A percentile compares a stretch with the other conserved stretches of the same genome.
These are phyloP conservation scores for Odobenus rosmarus DNA, from an alignment of 2,113 vertebrate genomes.

Conservation along the genomic window DNA sequence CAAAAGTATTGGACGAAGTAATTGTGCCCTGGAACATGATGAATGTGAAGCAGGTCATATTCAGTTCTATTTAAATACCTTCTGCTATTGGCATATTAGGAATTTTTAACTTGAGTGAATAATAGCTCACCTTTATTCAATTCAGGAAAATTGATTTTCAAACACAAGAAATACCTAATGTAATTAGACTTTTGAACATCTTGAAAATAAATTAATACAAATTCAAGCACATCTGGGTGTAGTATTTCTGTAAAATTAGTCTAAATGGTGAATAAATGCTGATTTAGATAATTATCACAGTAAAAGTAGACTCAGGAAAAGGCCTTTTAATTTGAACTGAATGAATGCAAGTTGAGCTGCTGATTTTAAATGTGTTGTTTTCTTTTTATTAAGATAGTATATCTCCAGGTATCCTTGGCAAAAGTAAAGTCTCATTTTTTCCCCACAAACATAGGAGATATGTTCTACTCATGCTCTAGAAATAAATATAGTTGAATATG, in stretches of 20 bases:
- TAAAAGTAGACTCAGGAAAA: not conserved
- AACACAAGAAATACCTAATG: slow-evolving; percentile 55
- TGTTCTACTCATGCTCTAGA: not conserved
- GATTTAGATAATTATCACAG: slow-evolving; percentile 33
- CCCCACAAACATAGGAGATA: not conserved
- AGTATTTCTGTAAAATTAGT: slow-evolving; percentile 21
- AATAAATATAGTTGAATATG: not conserved
- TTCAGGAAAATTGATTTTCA: slow-evolving; percentile 32
- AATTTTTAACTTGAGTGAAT: slow-evolving; percentile 37
- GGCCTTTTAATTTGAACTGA: slow-evolving; percentile 4
- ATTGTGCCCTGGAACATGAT: not conserved
- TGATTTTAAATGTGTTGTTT: slow-evolving; percentile 29
- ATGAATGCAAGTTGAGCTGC: not conserved
- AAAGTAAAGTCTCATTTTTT: not conserved
- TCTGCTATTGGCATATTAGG: not conserved
- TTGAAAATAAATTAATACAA: slow-evolving; percentile 56
- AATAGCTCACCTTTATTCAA: slow-evolving; percentile 28
- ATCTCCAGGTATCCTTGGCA: not conserved
- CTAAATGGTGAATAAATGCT: slow-evolving; percentile 36
- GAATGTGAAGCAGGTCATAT: not conserved
- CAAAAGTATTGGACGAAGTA: not conserved
- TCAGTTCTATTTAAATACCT: not conserved
- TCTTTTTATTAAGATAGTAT: not conserved
- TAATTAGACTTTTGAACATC: slow-evolving; percentile 52
- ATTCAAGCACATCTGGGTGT: slow-evolving; percentile 9